Percentiles rank a stretch among this genome's conserved stretches.
Evolutionary conservation across 2,113 vertebrate species (phyloP).

Genomic region (Fulmarus glacialis): DNA sequence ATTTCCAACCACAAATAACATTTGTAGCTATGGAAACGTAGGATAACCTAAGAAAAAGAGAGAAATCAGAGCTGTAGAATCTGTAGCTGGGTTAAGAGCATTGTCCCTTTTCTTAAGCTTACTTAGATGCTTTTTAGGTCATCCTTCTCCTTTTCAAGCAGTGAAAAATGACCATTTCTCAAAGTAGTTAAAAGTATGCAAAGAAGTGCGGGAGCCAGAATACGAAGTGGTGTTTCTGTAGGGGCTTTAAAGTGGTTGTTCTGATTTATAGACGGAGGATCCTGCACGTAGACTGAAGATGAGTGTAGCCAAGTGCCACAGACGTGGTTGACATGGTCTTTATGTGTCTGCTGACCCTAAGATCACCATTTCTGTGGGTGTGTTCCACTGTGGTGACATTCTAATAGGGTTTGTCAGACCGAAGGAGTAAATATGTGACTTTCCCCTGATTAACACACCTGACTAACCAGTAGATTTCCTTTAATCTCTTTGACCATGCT

Average conservation of each 20-base stretch:
- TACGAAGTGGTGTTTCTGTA: background rate
- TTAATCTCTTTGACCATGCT: background rate
- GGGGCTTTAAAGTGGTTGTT: background rate
- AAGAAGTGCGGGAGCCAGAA: background rate
- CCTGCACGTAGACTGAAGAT: background rate
- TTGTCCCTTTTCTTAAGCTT: background rate
- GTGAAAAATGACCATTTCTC: background rate
- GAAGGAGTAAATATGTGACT: background rate
- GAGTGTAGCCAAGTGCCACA: background rate
- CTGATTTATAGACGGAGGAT: background rate
- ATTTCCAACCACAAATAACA: background rate
- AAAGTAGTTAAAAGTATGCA: background rate
- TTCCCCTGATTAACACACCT: background rate
- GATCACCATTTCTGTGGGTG: background rate
- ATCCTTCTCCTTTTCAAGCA: background rate
- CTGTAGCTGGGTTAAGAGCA: background rate
- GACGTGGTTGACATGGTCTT: background rate
- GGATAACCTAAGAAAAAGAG: background rate
- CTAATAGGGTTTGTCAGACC: background rate
- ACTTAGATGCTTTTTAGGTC: background rate
- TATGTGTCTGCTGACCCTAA: background rate
- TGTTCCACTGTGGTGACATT: background rate
- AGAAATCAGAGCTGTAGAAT: background rate
- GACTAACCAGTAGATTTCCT: background rate
- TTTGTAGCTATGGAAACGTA: background rate